A percentile compares a stretch with the other conserved stretches of the same genome.
Conservation (phyloP, 1,140 invertebrate genomes). For the Caenorhabditis elegans region DNA sequence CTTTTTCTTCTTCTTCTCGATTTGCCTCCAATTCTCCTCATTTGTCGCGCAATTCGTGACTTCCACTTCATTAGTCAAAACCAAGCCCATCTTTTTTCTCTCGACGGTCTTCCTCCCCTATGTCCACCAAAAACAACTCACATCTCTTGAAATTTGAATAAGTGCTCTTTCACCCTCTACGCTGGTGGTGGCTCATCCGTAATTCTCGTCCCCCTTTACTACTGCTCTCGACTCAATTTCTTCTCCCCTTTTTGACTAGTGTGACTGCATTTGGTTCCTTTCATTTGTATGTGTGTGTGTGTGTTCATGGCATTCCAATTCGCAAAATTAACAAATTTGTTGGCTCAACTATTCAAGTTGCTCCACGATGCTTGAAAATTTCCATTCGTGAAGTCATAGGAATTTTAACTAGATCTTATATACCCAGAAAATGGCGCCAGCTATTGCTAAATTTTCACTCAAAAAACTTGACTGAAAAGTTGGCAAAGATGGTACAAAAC, state of each 20-base stretch:
- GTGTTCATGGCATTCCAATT: not conserved
- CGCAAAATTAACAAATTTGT: not conserved
- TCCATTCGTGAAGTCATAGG: too few relatives aligned
- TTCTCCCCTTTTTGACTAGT: not conserved
- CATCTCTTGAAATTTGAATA: slow-evolving; percentile 28
- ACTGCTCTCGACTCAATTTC: slow-evolving; percentile 27
- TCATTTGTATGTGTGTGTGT: not conserved
- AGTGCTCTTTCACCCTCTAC: not conserved
- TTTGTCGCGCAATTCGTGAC: not conserved
- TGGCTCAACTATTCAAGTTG: not conserved
- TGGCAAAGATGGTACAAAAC: too few relatives aligned
- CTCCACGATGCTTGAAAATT: too few relatives aligned
- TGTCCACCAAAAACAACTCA: not conserved
- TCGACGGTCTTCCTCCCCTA: not conserved
- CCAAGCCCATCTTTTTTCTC: not conserved
- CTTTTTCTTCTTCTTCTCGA: not conserved
- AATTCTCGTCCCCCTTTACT: too few relatives aligned
- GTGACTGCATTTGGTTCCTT: not conserved
- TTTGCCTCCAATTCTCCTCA: not conserved
- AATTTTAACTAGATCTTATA: too few relatives aligned
- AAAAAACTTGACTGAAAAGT: too few relatives aligned
- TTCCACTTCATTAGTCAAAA: slow-evolving; percentile 32
- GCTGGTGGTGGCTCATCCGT: not conserved
- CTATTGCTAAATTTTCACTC: too few relatives aligned
- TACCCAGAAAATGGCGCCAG: too few relatives aligned